phyloP scores from a whole-genome alignment of 2,888 invertebrate genomes.

The Drosophila infuscata region DNA sequence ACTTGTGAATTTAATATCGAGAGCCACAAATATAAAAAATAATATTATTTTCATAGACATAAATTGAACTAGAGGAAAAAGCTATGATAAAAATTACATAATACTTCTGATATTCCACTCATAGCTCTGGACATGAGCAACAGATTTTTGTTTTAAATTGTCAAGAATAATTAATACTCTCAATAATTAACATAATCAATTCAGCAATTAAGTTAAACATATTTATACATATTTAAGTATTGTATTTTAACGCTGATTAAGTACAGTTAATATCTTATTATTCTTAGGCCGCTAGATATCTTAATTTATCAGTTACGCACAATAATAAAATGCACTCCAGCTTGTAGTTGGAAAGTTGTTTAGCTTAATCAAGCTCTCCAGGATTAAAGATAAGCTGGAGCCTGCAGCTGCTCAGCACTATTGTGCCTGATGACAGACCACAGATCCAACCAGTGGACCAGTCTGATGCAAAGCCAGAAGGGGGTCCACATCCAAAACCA shows the following conservation, averaged over 20 bases:
- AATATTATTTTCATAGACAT: not conserved
- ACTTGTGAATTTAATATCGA: not conserved
- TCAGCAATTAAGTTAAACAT: too few relatives aligned
- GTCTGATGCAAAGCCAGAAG: slow-evolving; percentile 89
- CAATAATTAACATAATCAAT: not conserved
- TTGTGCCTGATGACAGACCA: slow-evolving; percentile 90
- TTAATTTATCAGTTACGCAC: not conserved
- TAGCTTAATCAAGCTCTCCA: not conserved
- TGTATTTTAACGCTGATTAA: not conserved
- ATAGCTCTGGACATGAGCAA: not conserved
- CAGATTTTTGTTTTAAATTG: not conserved
- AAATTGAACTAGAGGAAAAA: not conserved
- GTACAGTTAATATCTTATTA: not conserved
- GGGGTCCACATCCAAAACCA: slow-evolving; percentile 42
- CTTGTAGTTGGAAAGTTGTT: not conserved
- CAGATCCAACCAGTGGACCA: slow-evolving; percentile 91
- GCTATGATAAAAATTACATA: too few relatives aligned
- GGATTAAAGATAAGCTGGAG: slow-evolving; percentile 84
- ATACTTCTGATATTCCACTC: not conserved
- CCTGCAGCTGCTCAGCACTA: slow-evolving; percentile 87
- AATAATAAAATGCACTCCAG: not conserved
- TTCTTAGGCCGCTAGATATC: not conserved
- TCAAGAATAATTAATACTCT: not conserved
- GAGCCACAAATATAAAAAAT: not conserved
- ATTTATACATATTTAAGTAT: too few relatives aligned